A percentile compares a stretch with the other conserved stretches of the same genome.
These are phyloP conservation scores for Galbula dea DNA, from an alignment of 2,113 vertebrate genomes.

Conservation along the genomic window DNA sequence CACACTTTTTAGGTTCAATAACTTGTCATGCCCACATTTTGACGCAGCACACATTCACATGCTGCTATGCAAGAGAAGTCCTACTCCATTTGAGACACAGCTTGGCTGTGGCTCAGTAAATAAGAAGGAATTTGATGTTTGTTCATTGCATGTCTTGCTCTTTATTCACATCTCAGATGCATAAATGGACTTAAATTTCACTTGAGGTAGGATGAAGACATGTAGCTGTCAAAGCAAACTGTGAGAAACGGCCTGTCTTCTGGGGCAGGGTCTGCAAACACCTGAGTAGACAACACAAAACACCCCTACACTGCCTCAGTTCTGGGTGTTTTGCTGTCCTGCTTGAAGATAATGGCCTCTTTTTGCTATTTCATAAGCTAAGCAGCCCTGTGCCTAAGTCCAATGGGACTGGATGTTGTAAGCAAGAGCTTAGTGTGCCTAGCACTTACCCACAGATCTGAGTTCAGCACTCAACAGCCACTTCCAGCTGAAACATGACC, in stretches of 20 bases:
- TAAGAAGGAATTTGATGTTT: background rate
- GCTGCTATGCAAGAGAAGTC: background rate
- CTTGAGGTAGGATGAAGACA: background rate
- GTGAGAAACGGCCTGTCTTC: background rate
- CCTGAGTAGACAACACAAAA: background rate
- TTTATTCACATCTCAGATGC: background rate
- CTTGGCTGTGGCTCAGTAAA: background rate
- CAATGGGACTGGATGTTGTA: background rate
- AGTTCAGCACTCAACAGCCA: background rate
- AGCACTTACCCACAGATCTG: background rate
- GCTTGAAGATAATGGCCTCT: background rate
- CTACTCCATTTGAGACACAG: background rate
- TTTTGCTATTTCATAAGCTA: background rate
- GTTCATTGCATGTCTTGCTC: background rate
- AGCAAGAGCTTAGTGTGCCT: background rate
- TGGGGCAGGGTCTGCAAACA: background rate
- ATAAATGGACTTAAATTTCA: background rate
- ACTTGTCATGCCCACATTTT: background rate
- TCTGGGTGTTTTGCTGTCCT: background rate
- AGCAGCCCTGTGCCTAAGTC: background rate
- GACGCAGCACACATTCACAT: background rate
- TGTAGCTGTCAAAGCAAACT: background rate
- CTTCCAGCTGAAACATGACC: background rate
- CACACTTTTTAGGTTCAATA: background rate
- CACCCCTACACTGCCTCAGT: background rate